Percentiles rank a stretch among this genome's conserved stretches.
Evolutionary conservation across 2,888 invertebrate genomes (phyloP).

Genomic region (Sinhomidia bicolor): DNA sequence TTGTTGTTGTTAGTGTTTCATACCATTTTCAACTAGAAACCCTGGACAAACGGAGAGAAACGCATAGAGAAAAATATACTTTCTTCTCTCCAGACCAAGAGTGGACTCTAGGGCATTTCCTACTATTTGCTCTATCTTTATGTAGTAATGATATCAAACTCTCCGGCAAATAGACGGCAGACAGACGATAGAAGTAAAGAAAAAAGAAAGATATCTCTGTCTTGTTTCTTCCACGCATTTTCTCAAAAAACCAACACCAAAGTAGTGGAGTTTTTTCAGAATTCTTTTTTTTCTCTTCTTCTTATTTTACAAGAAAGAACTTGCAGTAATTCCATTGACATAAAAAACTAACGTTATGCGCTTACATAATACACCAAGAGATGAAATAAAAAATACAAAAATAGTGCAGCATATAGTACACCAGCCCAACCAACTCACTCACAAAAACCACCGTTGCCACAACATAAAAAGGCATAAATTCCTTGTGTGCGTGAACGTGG

Average conservation of each 20-base stretch:
- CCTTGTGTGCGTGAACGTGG: slow-evolving; percentile 57
- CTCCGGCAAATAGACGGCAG: slow-evolving; percentile 51
- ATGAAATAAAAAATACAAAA: slow-evolving; percentile 18
- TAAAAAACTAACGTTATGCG: slow-evolving; percentile 5
- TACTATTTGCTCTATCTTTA: slow-evolving; percentile 33
- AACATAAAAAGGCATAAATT: slow-evolving; percentile 76
- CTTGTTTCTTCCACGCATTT: slow-evolving; percentile 22
- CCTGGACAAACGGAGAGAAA: slow-evolving; percentile 22
- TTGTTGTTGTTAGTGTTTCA: neutral
- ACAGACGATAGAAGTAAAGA: neutral
- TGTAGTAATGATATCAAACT: slow-evolving; percentile 35
- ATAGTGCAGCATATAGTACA: neutral
- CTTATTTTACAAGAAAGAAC: no score
- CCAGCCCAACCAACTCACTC: neutral
- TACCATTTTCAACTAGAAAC: slow-evolving; percentile 18
- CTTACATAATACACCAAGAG: neutral
- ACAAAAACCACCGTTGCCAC: slow-evolving; percentile 1
- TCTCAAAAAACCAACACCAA: slow-evolving; percentile 11
- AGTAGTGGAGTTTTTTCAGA: slow-evolving; percentile 18
- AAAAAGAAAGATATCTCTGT: slow-evolving; percentile 40
- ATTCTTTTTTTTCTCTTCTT: neutral
- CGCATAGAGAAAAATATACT: slow-evolving; percentile 5
- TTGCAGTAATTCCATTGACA: neutral
- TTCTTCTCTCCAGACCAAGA: slow-evolving; percentile 51
- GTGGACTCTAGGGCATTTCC: slow-evolving; percentile 57